These are phyloP conservation scores for Penelope pileata DNA, from an alignment of 2,113 vertebrate genomes.

Conservation along the genomic window DNA sequence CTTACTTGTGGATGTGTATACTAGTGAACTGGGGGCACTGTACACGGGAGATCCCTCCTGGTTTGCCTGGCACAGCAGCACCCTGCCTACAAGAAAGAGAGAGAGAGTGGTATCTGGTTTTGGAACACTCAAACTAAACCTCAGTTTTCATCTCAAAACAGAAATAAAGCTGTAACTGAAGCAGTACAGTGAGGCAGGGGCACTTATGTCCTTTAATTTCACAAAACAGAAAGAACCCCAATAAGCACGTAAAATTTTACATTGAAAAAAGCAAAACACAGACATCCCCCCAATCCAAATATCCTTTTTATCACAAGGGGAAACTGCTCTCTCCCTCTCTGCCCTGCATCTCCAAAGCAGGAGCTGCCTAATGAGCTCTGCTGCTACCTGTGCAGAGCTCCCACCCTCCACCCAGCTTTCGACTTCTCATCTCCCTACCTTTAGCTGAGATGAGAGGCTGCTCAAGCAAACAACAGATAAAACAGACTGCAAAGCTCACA, in stretches of 20 bases:
- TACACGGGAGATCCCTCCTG: constrained; percentile 86
- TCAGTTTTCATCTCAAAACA: constrained; percentile 6
- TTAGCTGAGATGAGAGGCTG: neutral
- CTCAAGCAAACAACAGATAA: neutral
- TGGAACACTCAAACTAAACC: constrained; percentile 59
- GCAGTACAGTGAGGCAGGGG: neutral
- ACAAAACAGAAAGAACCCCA: neutral
- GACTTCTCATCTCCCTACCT: neutral
- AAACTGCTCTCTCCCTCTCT: neutral
- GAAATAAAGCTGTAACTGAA: constrained; percentile 9
- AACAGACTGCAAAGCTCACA: neutral
- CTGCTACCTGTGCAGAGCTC: rapidly evolving
- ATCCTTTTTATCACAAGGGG: rapidly evolving
- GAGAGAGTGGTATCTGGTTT: constrained; percentile 72
- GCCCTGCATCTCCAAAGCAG: neutral
- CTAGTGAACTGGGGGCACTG: constrained; percentile 85
- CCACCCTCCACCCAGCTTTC: rapidly evolving
- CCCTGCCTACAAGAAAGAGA: constrained; percentile 84
- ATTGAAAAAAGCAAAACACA: neutral
- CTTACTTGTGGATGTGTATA: constrained; percentile 88
- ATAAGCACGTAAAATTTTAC: neutral
- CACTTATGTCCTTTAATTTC: neutral
- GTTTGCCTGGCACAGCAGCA: constrained; percentile 85
- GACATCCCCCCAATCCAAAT: neutral
- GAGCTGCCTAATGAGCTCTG: neutral